A percentile compares a stretch with the other conserved stretches of the same genome.
phyloP scores from a whole-genome alignment of 2,797 vertebrate genomes.

The Pangasius sanitwongsei region DNA sequence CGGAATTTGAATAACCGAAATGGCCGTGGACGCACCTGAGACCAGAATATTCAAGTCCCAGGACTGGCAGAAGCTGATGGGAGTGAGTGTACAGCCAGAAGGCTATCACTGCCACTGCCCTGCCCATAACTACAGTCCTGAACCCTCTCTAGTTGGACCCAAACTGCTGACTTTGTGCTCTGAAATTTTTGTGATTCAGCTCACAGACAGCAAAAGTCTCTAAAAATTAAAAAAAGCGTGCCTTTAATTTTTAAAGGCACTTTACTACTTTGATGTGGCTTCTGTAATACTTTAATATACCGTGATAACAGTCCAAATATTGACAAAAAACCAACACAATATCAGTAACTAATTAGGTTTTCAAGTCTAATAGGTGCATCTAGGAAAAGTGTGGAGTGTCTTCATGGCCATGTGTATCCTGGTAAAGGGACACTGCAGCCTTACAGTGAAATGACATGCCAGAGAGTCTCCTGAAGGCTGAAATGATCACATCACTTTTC shows the following conservation, averaged over 20 bases:
- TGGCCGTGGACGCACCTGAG: neutral
- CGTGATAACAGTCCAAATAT: neutral
- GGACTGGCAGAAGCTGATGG: neutral
- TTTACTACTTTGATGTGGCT: slow-evolving; percentile 10
- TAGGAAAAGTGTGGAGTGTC: neutral
- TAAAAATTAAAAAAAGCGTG: neutral
- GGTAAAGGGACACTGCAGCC: slow-evolving; percentile 47
- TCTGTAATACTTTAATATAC: neutral
- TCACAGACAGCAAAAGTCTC: neutral
- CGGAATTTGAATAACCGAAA: neutral
- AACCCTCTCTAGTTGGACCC: neutral
- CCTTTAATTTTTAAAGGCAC: slow-evolving; percentile 6
- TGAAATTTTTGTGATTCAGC: neutral
- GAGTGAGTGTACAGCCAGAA: neutral
- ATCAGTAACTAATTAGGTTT: neutral
- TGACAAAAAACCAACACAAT: neutral
- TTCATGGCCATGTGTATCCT: neutral
- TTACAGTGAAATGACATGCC: slow-evolving; percentile 33
- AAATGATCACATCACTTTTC: slow-evolving; percentile 16
- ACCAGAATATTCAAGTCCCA: neutral
- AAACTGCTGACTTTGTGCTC: neutral
- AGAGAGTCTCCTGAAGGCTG: slow-evolving; percentile 17
- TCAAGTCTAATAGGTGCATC: neutral
- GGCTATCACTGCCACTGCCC: neutral
- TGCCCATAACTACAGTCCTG: neutral